These are phyloP conservation scores for Myiozetetes cayanensis DNA, from an alignment of 2,113 vertebrate species.

Conservation along the genomic window DNA sequence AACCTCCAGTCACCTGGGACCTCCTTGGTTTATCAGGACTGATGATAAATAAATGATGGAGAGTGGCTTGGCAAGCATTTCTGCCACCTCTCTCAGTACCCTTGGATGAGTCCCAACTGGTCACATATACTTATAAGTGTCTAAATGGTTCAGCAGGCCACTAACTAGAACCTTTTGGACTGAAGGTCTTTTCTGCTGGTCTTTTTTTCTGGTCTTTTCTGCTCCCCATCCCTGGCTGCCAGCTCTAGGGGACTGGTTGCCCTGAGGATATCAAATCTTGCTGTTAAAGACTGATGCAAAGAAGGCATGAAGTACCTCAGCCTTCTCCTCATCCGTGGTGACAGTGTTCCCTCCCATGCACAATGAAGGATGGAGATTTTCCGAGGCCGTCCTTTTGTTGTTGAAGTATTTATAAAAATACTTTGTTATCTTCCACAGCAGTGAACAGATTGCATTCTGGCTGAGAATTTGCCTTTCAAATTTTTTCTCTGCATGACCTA, in stretches of 20 bases:
- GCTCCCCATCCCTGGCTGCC: not conserved
- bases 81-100: too few species aligned
- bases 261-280: not conserved
- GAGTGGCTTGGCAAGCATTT: not conserved
- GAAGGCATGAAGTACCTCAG: not conserved
- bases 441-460: not conserved
- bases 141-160: not conserved
- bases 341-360: not conserved
- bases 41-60: too few species aligned
- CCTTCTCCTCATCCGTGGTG: not conserved
- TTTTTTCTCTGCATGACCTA: not conserved
- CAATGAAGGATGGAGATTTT: not conserved
- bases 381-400: not conserved
- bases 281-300: rapidly evolving
- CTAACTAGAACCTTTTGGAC: not conserved
- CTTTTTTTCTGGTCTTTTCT: not conserved
- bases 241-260: not conserved
- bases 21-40: not conserved
- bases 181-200: not conserved
- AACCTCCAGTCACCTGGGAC: not conserved
- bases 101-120: not conserved
- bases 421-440: not conserved
- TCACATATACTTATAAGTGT: not conserved
- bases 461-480: not conserved
- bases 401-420: not conserved